Percentiles rank a stretch among this genome's conserved stretches.
Conservation (phyloP, 2,113 vertebrate species). For the Pachyramphus minor region DNA sequence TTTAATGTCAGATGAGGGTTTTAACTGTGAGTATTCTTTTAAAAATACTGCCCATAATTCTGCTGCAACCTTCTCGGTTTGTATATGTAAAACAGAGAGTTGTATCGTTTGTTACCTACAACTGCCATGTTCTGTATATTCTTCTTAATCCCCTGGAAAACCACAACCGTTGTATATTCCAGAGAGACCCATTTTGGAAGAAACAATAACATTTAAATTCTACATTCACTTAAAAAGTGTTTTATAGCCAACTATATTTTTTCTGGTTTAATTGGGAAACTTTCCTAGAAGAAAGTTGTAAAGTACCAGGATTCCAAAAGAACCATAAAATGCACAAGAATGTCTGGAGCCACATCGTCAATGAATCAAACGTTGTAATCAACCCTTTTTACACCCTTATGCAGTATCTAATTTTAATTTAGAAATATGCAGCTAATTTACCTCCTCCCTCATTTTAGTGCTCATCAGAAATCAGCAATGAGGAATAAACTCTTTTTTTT, state of each 20-base stretch:
- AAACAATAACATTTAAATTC: neutral
- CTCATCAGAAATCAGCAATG: neutral
- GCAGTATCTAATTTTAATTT: neutral
- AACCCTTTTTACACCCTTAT: neutral
- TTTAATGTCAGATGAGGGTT: neutral
- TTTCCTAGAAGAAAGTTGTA: neutral
- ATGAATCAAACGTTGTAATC: neutral
- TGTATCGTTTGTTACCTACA: neutral
- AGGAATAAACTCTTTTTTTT: neutral
- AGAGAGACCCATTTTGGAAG: neutral
- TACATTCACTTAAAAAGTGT: neutral
- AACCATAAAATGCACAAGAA: neutral
- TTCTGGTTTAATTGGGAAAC: conserved; percentile 37
- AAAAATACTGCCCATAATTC: conserved; percentile 37
- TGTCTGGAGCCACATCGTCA: neutral
- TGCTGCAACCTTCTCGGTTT: neutral
- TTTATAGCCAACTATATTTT: neutral
- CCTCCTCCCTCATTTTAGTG: too few species aligned
- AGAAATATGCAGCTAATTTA: neutral
- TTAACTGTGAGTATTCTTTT: neutral
- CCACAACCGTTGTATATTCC: neutral
- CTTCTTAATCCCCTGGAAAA: neutral
- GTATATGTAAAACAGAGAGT: neutral
- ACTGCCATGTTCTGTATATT: neutral
- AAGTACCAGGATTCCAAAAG: neutral